Base-by-base conservation (phyloP, 2,888 invertebrate genomes). In the Drosophila helvetica region DNA sequence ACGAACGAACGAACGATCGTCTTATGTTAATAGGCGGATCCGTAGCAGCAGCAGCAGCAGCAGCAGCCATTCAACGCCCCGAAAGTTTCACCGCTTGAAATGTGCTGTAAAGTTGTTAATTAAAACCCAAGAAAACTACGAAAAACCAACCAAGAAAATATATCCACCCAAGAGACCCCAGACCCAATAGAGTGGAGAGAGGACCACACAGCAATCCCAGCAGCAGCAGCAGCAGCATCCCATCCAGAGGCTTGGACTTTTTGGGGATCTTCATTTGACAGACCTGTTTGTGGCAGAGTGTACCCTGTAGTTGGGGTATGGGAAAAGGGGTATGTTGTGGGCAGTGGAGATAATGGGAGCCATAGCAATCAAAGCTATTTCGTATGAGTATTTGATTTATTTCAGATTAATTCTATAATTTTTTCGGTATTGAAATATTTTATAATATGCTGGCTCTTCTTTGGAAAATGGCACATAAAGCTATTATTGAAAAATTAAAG, bases 101-200 rank as follows among this genome's bases (percentile, higher is more conserved):
- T 70, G 66, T 76, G 78, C 86, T 84, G 87, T 87, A 80, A 86
- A 85, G 87, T 76, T 85, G 89, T 88, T 85, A 85, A 88, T 85
- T 85, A 85, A 85, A 84, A 81, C 73, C 38, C 67, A 43, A 66
- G 65, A 85, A 82, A 67, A 72, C 74, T 71, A 74, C 68, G 57
- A 62, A 79, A 86, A 85, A 81, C 72, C 27, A 27, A 57, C 38
- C 38, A 38, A 19, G 51, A 43, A 61, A 61, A 43, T 27, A 18
- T n/a, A 12, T 67, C 57, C 66, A 67, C 66, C 68, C 67, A 66
- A 68, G 12, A 67, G 27, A 56, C 68, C 68, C 67, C 67, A 68
- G 12, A 67, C 56, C 65, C 65, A 72, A 58, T 51, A 59, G 51
- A 59, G 38, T 38, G 38, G n/a, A 38, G 38, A 38, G 38, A 66